Conservation (phyloP, 2,113 vertebrate species). For the Copsychus sechellarum region DNA sequence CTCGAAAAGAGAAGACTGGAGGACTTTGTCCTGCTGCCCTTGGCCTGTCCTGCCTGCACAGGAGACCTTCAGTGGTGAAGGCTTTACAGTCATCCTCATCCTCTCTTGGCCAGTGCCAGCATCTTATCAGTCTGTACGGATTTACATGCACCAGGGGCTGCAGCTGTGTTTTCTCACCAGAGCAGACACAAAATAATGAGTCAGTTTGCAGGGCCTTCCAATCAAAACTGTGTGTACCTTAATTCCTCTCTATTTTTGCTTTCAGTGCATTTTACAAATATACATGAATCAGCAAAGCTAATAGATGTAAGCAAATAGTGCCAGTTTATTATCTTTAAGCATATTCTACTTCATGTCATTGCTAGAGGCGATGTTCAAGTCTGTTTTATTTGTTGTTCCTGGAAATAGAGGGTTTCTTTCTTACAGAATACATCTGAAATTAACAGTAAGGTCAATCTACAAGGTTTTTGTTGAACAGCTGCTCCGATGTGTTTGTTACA, state of each 20-base stretch:
- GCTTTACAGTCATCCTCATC: neutral
- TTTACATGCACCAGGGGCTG: neutral
- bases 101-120: neutral
- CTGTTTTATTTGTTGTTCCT: neutral
- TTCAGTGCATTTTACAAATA: neutral
- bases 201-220: neutral
- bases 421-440: conserved; percentile 50
- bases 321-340: neutral
- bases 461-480: neutral
- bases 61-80: neutral
- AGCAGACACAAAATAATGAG: neutral
- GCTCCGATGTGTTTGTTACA: neutral
- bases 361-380: neutral
- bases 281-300: neutral
- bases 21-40: neutral
- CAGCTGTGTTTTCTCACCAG: neutral
- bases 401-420: conserved; percentile 47
- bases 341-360: neutral
- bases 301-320: neutral
- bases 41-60: neutral
- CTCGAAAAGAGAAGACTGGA: neutral
- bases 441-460: conserved; percentile 23
- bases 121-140: neutral
- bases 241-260: neutral
- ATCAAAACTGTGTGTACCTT: neutral